Base-by-base conservation (phyloP, 2,797 vertebrate genomes). In the Peromyscus eremicus region DNA sequence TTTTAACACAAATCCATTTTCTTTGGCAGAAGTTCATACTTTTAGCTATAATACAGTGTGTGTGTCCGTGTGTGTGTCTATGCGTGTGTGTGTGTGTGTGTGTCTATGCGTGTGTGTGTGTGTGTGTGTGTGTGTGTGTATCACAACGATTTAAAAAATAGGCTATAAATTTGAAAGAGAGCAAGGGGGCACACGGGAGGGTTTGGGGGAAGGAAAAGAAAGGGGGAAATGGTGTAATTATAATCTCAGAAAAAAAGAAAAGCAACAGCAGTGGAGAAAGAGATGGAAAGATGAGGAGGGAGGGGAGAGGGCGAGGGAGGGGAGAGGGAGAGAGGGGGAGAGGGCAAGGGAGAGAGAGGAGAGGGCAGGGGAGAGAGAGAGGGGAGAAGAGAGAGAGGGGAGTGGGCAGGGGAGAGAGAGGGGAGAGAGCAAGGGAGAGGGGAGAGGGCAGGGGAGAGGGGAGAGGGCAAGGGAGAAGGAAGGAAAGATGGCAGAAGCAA, bases 1-100 rank as follows among this genome's bases (percentile, higher is more conserved):
- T 64, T 85, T 89, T 91, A 55, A 64, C 96, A 84, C 13, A 94
- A 70, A 93, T 17, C 60, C 29, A n/a, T 79, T 95, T n/a, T 88
- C 60, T 49, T 90, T 91, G 5, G 32, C 86, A 89, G 85, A 92
- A 81, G 77, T 46, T 52, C 57, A 80, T 34, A 34, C 37, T 75
- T 13, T 37, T 16, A 49, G 16, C 27, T 81, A 14, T 19, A 94
- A 57, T 66, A 86, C 62, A 37, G 88, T 80, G 46, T 49, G 46
- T 49, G 46, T 49, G 46, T 49, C 9, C 49, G 46, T 49, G 46
- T 49, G 37, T 83, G 57, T 64, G 37, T 83, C 37, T 62, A 57
- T 40, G 55, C 29, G 21, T 60, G 76, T 80, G 3, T 82, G 11
- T 7, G 6, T 34, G 55, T 4, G 27, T 29, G 21, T 16, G 29